phyloP scores from a whole-genome alignment of 2,888 invertebrate genomes.

The Dascillus cervinus region DNA sequence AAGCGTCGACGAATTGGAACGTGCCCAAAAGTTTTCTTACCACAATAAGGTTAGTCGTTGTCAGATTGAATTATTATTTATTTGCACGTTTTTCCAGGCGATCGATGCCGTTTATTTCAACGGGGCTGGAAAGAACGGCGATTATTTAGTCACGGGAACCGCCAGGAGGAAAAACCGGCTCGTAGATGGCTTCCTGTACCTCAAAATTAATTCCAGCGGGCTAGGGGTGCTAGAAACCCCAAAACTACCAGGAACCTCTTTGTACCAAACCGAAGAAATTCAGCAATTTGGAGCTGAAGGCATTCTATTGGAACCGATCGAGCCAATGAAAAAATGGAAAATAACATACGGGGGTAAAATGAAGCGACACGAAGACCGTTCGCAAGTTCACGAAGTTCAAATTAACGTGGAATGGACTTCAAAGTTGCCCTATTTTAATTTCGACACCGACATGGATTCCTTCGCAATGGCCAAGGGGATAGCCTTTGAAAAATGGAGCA shows the following conservation, averaged over 20 bases:
- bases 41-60: slow-evolving; percentile 42
- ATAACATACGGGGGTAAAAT: slow-evolving; percentile 57
- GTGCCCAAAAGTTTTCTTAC: slow-evolving; percentile 47
- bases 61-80: not conserved
- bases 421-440: slow-evolving; percentile 56
- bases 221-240: slow-evolving; percentile 55
- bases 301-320: slow-evolving; percentile 49
- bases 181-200: slow-evolving; percentile 55
- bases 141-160: slow-evolving; percentile 52
- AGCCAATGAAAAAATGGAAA: slow-evolving; percentile 64
- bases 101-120: slow-evolving; percentile 62
- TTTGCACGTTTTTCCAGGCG: slow-evolving; percentile 44
- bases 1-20: slow-evolving; percentile 43
- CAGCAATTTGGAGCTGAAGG: slow-evolving; percentile 54
- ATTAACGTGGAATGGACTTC: slow-evolving; percentile 55
- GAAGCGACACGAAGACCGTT: slow-evolving; percentile 45
- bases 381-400: slow-evolving; percentile 45
- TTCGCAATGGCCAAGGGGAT: slow-evolving; percentile 54
- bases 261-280: slow-evolving; percentile 45
- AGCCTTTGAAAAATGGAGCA: slow-evolving; percentile 61
- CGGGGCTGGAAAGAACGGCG: slow-evolving; percentile 52
- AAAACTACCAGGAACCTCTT: slow-evolving; percentile 52
- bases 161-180: slow-evolving; percentile 50
- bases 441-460: slow-evolving; percentile 57
- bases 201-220: slow-evolving; percentile 47